These are phyloP conservation scores for Phainopepla nitens DNA, from an alignment of 2,113 vertebrate species.

Conservation along the genomic window DNA sequence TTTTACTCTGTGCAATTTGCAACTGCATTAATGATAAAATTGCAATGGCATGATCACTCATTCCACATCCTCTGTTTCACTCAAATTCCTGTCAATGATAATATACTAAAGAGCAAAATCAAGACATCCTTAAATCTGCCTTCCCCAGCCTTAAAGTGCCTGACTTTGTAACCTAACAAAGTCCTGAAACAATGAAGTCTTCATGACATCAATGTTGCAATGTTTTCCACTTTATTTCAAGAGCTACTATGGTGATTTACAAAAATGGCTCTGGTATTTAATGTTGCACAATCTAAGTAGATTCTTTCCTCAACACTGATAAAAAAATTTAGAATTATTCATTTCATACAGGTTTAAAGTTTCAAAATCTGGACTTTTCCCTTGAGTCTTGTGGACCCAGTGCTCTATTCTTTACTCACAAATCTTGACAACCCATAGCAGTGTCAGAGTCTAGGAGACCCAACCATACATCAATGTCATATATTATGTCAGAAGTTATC, in stretches of 20 bases:
- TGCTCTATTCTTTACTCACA: neutral
- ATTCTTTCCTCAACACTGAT: neutral
- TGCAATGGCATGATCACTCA: neutral
- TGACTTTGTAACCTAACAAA: neutral
- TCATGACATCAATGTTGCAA: neutral
- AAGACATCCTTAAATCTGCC: neutral
- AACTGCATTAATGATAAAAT: neutral
- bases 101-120: neutral
- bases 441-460: neutral
- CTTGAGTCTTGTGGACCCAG: neutral
- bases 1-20: neutral
- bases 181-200: neutral
- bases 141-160: neutral
- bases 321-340: neutral
- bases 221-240: neutral
- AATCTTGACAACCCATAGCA: neutral
- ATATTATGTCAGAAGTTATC: neutral
- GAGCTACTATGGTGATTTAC: neutral
- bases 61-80: neutral
- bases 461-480: neutral
- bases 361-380: neutral
- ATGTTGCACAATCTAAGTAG: neutral
- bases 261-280: neutral
- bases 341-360: neutral
- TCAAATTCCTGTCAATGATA: neutral